Evolutionary conservation across 2,888 invertebrate species (phyloP), one percentile per base, ranked within the genome.

Genomic region (Epistrophe grossulariae): DNA sequence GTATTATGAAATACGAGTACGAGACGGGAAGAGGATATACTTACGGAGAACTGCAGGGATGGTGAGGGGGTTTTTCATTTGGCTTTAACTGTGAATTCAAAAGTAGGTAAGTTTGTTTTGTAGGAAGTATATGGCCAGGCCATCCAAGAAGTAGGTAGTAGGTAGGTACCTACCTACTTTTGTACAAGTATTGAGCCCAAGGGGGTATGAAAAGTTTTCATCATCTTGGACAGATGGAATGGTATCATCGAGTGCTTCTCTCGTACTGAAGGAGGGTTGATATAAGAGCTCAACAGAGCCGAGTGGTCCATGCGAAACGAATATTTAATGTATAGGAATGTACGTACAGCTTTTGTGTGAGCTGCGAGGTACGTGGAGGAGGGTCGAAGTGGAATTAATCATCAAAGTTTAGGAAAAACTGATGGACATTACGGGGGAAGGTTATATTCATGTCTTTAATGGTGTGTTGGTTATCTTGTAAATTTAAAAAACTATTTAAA

Each of bases 31-130:
- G 35, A 35, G 40, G 45, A 45, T 13, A 45, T 13, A 43, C 35
- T 11, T 43, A 43, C 17, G 9, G n/a, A n/a, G n/a, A n/a, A n/a
- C 24, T 24, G 24, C 4, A 8, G 19, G 50, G 5, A 28, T 45
- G 31, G 35, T 38, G 57, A 59, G 70, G 24, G 73, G 70, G 48
- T 45, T 68, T 60, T 40, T 77, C 50, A 55, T 38, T 68, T 52
- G 70, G 74, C 62, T 59, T 78, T 78, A 73, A 81, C 81, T 81
- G 66, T 81, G 82, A 79, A 82, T 78, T 85, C 59, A 82, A 82
- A 85, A 79, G 78, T 73, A 83, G 79, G 52, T 55, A 50, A 40
- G 31, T 31, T 38, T 68, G 50, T 19, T 31, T 38, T 68, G 50
- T 19, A 50, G 68, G 17, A 68, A 68, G 68, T 38, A 68, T 50